Evolutionary conservation across 2,888 invertebrate species (phyloP), one percentile per base, ranked within the genome.

Genomic region (Lathronympha strigana): DNA sequence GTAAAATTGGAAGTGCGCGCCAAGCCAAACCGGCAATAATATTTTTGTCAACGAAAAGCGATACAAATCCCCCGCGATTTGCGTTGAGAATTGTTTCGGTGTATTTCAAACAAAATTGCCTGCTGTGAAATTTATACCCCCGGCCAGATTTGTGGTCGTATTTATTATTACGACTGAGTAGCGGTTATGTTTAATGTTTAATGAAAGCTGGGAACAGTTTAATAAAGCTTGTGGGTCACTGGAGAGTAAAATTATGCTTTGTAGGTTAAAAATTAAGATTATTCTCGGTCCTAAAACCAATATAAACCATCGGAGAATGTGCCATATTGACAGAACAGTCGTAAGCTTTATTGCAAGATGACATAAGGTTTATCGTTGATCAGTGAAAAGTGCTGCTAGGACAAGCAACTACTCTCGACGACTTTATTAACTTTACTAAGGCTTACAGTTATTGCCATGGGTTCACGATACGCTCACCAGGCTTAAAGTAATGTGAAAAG

Each of bases 101-200:
- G 45, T 54, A 49, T 55, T 36, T 54, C 36, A 62, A 50, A 57
- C 57, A 31, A 21, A 57, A 57, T 57, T 57, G 57, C 57, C 43
- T 31, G 43, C 28, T 40, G 57, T 13, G 57, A 28, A 55, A 55
- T 54, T 40, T 57, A 57, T 31, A 45, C 31, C 43, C 11, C 25
- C 57, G 57, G 57, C 43, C 57, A 43, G 57, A 57, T 57, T 57
- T 57, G 43, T 21, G 57, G 57, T 19, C 21, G 17, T 45, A 57
- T 57, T 57, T 57, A 53, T 53, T 36, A 53, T 36, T 23, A 36
- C 36, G 23, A 38, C 28, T 17, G 40, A 55, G 25, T 55, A 55
- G 25, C 23, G 38, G 38, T 43, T 28, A 38, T 28, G 40, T 43
- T 43, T 43, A 43, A 38, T 28, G 40, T 43, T 43, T 43, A 40